Evolutionary conservation across 2,888 invertebrate genomes (phyloP), one percentile per base, ranked within the genome.

Genomic region (Sceliomorpha sp.): DNA sequence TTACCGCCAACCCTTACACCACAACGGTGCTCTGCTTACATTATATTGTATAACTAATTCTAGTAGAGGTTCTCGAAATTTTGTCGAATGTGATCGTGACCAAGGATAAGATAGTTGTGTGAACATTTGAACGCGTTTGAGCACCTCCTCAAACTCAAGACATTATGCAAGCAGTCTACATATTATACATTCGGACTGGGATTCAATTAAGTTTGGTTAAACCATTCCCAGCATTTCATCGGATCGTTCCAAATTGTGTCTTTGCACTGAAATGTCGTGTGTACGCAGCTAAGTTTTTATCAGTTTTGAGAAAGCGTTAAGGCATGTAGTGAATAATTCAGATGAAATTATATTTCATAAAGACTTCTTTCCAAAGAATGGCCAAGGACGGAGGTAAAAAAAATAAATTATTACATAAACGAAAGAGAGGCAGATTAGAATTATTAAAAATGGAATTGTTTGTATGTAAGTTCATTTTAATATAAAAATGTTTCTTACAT

Each of bases 1-100:
- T 83, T 82, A 82, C 85, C 80, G 74, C 84, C 82, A 86, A 84
- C 86, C 87, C 88, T 87, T 86, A 81, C 86, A 83, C 87, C 86
- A 81, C 85, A 85, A 82, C 85, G 82, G 79, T 80, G 83, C 82
- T 87, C 86, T 86, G 88, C 88, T 88, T 88, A 88, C 88, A 88
- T 88, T 88, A 88, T 87, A 88, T 88, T 88, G 88, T 88, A 88
- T 88, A 88, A 88, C 88, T 87, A 88, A 88, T 88, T 88, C 87
- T 78, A 75, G 79, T 81, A 80, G 78, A 78, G 86, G 86, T 85
- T 84, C 86, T 86, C 86, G 84, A 82, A 85, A 83, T 83, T 81
- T 77, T 70, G 72, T 69, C 67, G 59, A 72, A 67, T 63, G 50
- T 45, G 60, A 64, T 70, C 53, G 63, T 51, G 63, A 70, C 59